Conservation (phyloP, 1,140 invertebrate species). For the Globodera rostochiensis region DNA sequence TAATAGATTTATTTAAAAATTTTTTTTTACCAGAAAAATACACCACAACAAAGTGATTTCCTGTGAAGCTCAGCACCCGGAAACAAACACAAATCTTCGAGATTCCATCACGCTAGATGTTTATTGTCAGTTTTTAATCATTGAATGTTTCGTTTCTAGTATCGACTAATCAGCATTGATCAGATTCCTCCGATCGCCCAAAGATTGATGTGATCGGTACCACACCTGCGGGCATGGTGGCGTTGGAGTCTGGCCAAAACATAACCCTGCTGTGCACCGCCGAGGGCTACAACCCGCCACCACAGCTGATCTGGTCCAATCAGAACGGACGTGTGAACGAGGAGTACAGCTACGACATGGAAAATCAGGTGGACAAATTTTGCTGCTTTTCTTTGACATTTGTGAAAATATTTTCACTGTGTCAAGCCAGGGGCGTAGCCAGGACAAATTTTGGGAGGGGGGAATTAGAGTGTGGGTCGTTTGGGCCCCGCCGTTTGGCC, state of each 20-base stretch:
- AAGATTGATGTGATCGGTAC: constrained; percentile 88
- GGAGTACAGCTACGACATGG: constrained; percentile 7
- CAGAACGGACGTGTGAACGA: constrained; percentile 11
- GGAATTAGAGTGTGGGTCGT: too few relatives aligned
- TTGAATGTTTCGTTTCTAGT: not conserved
- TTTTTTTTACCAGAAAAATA: constrained; percentile 44
- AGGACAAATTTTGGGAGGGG: too few relatives aligned
- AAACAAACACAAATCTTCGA: constrained; percentile 45
- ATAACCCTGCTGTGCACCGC: constrained; percentile 85
- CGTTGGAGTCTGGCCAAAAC: constrained; percentile 80
- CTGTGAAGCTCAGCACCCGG: constrained; percentile 46
- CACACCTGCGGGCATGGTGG: constrained; percentile 66
- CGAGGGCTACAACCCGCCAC: constrained; percentile 89
- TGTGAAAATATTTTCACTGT: not conserved
- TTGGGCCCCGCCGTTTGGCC: too few relatives aligned
- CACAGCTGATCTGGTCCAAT: constrained; percentile 70
- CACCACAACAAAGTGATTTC: constrained; percentile 55
- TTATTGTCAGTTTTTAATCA: constrained; percentile 19
- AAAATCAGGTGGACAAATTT: constrained; percentile 18
- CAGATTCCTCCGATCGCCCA: constrained; percentile 76
- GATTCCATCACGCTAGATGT: constrained; percentile 45
- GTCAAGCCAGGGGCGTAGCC: too few relatives aligned
- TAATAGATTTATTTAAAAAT: not conserved
- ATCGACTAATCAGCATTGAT: not conserved
- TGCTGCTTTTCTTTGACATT: not conserved